Evolutionary conservation across 1,140 invertebrate species (phyloP).

Genomic region (Magallana angulata): DNA sequence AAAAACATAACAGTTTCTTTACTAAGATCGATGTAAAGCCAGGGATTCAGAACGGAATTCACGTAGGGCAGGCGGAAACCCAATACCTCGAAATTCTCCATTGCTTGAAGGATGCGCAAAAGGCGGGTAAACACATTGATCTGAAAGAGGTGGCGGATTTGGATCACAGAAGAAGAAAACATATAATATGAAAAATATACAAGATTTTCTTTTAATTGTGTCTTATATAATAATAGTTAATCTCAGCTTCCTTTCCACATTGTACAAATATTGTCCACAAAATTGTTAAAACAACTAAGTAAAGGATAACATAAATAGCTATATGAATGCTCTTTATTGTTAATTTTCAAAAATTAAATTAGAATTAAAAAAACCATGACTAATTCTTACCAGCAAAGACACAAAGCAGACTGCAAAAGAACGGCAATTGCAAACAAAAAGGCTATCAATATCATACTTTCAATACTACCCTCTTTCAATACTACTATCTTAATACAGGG

Average conservation of each 20-base stretch:
- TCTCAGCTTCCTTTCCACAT: too few species aligned
- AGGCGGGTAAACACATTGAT: not conserved
- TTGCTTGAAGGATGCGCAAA: not conserved
- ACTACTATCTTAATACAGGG: too few species aligned
- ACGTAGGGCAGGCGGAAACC: constrained; percentile 1
- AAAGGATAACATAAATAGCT: too few species aligned
- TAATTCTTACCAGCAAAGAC: not conserved
- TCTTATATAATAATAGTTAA: too few species aligned
- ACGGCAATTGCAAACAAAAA: not conserved
- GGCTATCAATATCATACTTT: not conserved
- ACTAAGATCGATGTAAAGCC: constrained; percentile 26
- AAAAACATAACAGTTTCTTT: not conserved
- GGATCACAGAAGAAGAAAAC: too few species aligned
- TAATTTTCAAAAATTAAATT: too few species aligned
- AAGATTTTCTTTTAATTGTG: too few species aligned
- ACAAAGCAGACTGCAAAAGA: not conserved
- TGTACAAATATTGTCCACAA: too few species aligned
- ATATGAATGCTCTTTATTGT: too few species aligned
- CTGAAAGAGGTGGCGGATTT: not conserved
- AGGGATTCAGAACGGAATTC: constrained; percentile 12
- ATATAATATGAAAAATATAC: too few species aligned
- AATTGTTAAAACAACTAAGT: too few species aligned
- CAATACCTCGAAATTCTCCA: not conserved
- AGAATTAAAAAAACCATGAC: too few species aligned
- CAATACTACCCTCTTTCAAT: not conserved